These are phyloP conservation scores for Delichon dasypus DNA, from an alignment of 2,797 vertebrate species.

Conservation along the genomic window DNA sequence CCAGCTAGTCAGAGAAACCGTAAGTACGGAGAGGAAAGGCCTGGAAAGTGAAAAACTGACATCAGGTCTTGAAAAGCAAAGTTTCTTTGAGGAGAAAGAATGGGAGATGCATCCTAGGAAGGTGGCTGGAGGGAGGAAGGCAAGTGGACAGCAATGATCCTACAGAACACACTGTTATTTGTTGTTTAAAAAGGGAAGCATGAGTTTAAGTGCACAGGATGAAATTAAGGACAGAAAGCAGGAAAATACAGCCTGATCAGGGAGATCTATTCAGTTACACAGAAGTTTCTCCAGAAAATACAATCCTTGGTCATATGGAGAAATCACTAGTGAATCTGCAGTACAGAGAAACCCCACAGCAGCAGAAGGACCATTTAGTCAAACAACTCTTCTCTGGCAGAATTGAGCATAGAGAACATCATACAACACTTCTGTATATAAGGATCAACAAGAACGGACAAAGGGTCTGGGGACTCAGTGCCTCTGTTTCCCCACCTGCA, in stretches of 20 bases:
- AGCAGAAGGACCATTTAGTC: not conserved
- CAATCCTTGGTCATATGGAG: not conserved
- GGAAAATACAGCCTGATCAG: not conserved
- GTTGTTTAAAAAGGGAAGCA: not conserved
- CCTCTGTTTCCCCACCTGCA: not conserved
- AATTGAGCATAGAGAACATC: not conserved
- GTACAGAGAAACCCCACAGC: not conserved
- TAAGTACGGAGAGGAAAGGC: not conserved
- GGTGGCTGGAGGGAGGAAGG: not conserved
- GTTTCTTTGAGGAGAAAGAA: not conserved
- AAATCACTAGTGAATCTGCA: not conserved
- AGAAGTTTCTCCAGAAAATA: not conserved
- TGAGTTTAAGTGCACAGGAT: accelerated
- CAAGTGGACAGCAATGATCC: not conserved
- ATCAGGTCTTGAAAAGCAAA: not conserved
- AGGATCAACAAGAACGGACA: not conserved
- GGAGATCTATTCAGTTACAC: not conserved
- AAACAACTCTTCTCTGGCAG: not conserved
- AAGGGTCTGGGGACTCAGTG: not conserved
- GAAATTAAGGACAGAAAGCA: not conserved
- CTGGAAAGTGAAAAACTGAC: not conserved
- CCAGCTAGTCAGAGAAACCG: not conserved
- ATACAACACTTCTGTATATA: not conserved
- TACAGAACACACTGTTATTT: not conserved
- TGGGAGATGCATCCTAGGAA: not conserved